These are phyloP conservation scores for Epizoanthus rinbou DNA, from an alignment of 92 coral and sea anemone genomes.

Conservation along the genomic window DNA sequence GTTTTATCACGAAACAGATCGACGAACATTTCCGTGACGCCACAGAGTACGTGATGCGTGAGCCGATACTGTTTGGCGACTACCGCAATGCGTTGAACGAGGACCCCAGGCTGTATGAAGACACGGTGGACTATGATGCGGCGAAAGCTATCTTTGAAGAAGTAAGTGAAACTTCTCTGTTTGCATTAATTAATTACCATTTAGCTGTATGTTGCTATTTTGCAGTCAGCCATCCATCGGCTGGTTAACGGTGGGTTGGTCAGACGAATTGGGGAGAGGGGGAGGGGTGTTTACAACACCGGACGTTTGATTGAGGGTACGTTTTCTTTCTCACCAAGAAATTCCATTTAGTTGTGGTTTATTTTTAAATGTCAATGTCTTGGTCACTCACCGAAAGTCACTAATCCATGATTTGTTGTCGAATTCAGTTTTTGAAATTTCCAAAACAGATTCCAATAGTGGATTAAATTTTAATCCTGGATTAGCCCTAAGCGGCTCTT, in stretches of 20 bases:
- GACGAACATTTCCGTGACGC: conserved; percentile 78
- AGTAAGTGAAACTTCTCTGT: conserved; percentile 50
- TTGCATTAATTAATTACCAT: too few species aligned
- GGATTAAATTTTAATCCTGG: too few species aligned
- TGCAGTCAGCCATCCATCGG: background rate
- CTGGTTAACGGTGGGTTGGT: background rate
- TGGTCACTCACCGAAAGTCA: too few species aligned
- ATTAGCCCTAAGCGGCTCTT: too few species aligned
- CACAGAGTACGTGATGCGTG: conserved; percentile 81
- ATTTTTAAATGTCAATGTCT: too few species aligned
- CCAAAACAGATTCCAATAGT: too few species aligned
- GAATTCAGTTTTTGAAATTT: too few species aligned
- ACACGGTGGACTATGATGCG: conserved; percentile 96
- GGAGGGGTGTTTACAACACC: background rate
- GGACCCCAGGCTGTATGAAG: conserved; percentile 95
- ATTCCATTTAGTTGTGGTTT: too few species aligned
- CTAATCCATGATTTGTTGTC: too few species aligned
- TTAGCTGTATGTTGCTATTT: background rate
- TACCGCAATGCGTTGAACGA: conserved; percentile 94
- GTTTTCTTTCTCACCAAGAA: too few species aligned
- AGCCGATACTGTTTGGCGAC: conserved; percentile 96
- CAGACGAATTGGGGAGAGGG: background rate
- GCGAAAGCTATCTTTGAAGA: conserved; percentile 97
- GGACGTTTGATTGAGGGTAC: too few species aligned
- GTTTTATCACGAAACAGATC: conserved; percentile 72